Conservation (phyloP, 2,888 invertebrate species). For the Invenusta paracnida region DNA sequence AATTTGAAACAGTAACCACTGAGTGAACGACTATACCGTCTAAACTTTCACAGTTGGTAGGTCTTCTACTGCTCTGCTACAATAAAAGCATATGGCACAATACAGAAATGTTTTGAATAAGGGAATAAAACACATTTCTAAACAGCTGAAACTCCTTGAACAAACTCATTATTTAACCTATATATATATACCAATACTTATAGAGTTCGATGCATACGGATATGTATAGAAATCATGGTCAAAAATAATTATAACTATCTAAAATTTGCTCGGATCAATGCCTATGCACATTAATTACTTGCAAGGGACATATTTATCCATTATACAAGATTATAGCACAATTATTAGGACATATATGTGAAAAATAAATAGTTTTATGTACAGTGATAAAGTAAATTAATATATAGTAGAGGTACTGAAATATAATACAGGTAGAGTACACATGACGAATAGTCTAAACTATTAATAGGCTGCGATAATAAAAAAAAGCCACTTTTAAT, state of each 20-base stretch:
- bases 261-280: not conserved
- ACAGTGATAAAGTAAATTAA: too few species aligned
- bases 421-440: too few species aligned
- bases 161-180: not conserved
- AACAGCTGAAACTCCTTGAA: not conserved
- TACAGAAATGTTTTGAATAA: not conserved
- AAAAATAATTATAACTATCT: not conserved
- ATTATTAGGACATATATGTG: slow-evolving; percentile 8
- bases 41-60: not conserved
- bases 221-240: not conserved
- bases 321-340: not conserved
- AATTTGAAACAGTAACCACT: not conserved
- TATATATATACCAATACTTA: not conserved
- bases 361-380: not conserved
- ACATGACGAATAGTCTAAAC: not conserved
- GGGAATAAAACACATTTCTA: not conserved
- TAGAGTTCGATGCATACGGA: not conserved
- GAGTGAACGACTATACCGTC: too few species aligned
- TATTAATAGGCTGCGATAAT: not conserved
- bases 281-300: not conserved
- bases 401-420: too few species aligned
- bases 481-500: slow-evolving; percentile 13
- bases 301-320: not conserved
- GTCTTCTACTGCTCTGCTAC: not conserved
- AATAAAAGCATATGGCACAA: not conserved